Conservation (phyloP, 2,888 invertebrate genomes). For the Portevinia maculata region DNA sequence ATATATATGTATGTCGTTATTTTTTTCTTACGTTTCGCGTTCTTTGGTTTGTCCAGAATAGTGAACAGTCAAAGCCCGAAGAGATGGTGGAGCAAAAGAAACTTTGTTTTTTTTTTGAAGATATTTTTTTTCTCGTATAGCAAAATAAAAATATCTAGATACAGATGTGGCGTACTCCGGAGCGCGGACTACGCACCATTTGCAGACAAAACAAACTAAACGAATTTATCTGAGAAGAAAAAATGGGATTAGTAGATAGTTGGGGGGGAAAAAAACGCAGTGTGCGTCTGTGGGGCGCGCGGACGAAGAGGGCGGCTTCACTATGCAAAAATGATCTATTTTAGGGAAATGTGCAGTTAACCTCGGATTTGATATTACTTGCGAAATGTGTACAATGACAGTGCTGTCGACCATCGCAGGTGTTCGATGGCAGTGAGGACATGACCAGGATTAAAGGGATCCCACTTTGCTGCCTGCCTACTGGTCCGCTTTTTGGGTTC, state of each 20-base stretch:
- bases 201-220: slow-evolving; percentile 5
- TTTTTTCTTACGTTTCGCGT: slow-evolving; percentile 20
- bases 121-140: slow-evolving; percentile 8
- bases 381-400: not conserved
- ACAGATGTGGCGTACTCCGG: slow-evolving; percentile 2
- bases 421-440: no score
- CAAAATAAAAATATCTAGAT: slow-evolving; percentile 4
- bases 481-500: no score
- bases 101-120: not conserved
- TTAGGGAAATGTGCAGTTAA: not conserved
- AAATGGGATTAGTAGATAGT: not conserved
- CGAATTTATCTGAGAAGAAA: not conserved
- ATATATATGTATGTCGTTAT: not conserved
- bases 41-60: slow-evolving; percentile 22
- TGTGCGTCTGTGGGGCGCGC: not conserved
- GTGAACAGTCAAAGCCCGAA: not conserved
- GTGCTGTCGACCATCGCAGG: no score
- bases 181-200: slow-evolving; percentile 25
- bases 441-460: no score
- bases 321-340: not conserved
- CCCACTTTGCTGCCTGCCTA: no score
- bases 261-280: not conserved
- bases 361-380: not conserved
- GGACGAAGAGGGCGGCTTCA: slow-evolving; percentile 3
- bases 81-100: slow-evolving; percentile 19